Evolutionary conservation across 2,888 invertebrate genomes (phyloP).

Genomic region (Caenorhabditis drosophilae): DNA sequence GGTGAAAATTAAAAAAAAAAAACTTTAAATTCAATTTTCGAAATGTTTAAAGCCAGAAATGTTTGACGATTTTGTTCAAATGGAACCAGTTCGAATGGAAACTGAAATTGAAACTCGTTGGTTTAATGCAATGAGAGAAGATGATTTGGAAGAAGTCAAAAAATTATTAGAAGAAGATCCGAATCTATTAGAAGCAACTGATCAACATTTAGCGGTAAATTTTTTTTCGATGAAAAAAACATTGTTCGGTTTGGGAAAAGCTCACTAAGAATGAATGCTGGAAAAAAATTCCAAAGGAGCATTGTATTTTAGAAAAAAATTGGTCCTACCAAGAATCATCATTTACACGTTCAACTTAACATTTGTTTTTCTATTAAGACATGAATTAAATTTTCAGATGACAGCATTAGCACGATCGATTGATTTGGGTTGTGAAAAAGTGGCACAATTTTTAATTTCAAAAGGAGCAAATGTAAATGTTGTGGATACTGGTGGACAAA

Average conservation of each 20-base stretch:
- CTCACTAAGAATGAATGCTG: no score
- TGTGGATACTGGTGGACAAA: conserved; percentile 53
- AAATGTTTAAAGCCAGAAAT: no score
- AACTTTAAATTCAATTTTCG: conserved; percentile 6
- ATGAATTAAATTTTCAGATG: no score
- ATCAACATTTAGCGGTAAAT: conserved; percentile 34
- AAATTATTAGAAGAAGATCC: conserved; percentile 11
- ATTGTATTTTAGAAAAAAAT: no score
- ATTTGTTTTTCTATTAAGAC: no score
- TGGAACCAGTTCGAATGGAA: conserved; percentile 17
- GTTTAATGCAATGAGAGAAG: conserved; percentile 35
- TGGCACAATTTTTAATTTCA: conserved; percentile 26
- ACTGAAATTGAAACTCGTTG: conserved; percentile 32
- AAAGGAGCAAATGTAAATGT: conserved; percentile 50
- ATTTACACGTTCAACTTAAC: no score
- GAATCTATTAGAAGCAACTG: conserved; percentile 23
- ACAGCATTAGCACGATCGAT: conserved; percentile 47
- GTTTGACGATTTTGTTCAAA: conserved; percentile 26
- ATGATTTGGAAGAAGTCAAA: conserved; percentile 20
- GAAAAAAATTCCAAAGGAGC: no score
- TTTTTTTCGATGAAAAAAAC: no score
- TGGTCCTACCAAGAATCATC: no score
- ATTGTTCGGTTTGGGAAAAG: no score
- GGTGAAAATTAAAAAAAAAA: background rate
- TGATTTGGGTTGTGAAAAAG: conserved; percentile 38